Evolutionary conservation across 2,113 vertebrate species (phyloP).

Genomic region (Romanogobio albipinnatus): DNA sequence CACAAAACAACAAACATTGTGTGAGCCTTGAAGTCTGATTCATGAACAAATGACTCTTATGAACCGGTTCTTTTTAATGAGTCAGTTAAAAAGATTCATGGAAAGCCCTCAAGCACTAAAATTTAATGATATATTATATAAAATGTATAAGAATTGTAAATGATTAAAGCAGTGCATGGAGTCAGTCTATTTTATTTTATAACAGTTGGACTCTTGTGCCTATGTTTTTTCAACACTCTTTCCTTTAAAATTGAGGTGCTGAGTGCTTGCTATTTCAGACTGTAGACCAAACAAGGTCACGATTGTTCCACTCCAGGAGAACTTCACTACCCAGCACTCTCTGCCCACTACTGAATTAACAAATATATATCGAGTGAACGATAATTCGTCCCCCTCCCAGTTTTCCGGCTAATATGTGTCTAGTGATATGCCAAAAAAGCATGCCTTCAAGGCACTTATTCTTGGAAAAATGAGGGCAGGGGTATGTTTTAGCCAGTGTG

Average conservation of each 20-base stretch:
- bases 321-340: slow-evolving; percentile 46
- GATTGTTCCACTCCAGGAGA: slow-evolving; percentile 50
- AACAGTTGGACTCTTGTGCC: slow-evolving; percentile 28
- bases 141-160: background rate
- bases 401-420: slow-evolving; percentile 57
- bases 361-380: slow-evolving; percentile 58
- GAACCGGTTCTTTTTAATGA: background rate
- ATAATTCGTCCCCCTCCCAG: slow-evolving; percentile 61
- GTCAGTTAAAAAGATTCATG: background rate
- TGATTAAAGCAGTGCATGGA: slow-evolving; percentile 1
- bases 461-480: slow-evolving; percentile 58
- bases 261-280: slow-evolving; percentile 55
- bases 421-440: slow-evolving; percentile 59
- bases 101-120: background rate
- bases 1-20: background rate
- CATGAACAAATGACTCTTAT: background rate
- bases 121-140: slow-evolving; percentile 9
- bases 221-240: slow-evolving; percentile 32
- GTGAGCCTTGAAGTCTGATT: slow-evolving; percentile 1
- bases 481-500: slow-evolving; percentile 59
- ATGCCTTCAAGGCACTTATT: slow-evolving; percentile 66
- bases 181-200: slow-evolving; percentile 44
- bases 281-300: slow-evolving; percentile 51
- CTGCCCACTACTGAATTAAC: slow-evolving; percentile 48
- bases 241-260: slow-evolving; percentile 43